phyloP scores from a whole-genome alignment of 1,140 invertebrate genomes.

The Anastrepha obliqua region DNA sequence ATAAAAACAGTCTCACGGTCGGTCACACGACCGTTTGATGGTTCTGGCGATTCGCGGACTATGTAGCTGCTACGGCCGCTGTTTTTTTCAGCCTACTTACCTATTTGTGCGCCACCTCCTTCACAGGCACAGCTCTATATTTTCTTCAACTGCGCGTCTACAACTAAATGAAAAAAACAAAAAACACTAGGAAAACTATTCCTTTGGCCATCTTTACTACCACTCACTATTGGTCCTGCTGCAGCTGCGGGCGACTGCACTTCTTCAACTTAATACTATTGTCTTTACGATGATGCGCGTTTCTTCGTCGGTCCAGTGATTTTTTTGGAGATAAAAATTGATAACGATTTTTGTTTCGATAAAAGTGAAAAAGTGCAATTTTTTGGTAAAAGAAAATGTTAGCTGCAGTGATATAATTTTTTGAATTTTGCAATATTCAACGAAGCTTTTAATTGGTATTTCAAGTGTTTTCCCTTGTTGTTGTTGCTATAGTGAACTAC shows the following conservation, averaged over 20 bases:
- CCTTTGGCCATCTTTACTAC: not conserved
- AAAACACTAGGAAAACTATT: not conserved
- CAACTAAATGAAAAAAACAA: not conserved
- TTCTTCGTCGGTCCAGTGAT: not conserved
- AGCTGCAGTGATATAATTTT: too few species aligned
- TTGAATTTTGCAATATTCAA: not conserved
- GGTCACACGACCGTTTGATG: constrained; percentile 9
- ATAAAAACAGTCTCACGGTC: constrained; percentile 12
- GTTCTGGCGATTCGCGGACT: constrained; percentile 4
- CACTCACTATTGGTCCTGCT: not conserved
- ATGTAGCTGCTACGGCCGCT: not conserved
- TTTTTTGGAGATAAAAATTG: not conserved
- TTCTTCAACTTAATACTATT: not conserved
- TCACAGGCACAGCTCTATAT: not conserved
- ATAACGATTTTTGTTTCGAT: not conserved
- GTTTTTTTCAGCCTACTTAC: not conserved
- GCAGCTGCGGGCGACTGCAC: not conserved
- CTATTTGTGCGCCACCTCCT: not conserved
- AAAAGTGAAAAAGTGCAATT: not conserved
- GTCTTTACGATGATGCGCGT: not conserved
- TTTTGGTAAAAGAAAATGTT: not conserved
- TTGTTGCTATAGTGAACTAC: not conserved
- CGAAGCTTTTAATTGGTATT: constrained; percentile 11
- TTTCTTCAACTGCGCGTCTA: not conserved
- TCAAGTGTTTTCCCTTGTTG: not conserved